Percentiles rank a stretch among this genome's conserved stretches.
Conservation (phyloP, 2,888 invertebrate genomes). For the Pseudoips prasinana region DNA sequence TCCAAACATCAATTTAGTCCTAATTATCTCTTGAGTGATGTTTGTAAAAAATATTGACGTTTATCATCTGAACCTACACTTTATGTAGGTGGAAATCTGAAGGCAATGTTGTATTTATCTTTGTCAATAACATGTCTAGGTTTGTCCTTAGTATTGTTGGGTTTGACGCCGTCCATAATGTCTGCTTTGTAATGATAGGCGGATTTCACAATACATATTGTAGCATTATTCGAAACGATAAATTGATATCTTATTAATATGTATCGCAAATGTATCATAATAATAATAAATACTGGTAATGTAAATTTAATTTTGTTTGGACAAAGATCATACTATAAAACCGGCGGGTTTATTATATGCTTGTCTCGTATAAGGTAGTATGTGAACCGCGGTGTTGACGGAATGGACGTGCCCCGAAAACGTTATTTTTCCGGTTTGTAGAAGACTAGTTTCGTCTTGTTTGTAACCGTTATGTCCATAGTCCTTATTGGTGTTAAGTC, state of each 20-base stretch:
- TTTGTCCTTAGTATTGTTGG: conserved; percentile 7
- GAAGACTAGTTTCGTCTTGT: conserved; percentile 57
- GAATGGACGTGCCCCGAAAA: conserved; percentile 65
- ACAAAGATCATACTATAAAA: conserved; percentile 15
- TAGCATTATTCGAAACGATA: no score
- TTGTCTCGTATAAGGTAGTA: conserved; percentile 56
- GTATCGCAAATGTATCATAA: no score
- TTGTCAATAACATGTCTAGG: conserved; percentile 7
- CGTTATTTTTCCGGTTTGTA: conserved; percentile 75
- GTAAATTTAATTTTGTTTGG: no score
- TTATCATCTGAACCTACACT: conserved; percentile 24
- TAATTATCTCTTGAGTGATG: conserved; percentile 34
- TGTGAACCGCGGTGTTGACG: conserved; percentile 43
- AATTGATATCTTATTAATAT: no score
- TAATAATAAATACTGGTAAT: no score
- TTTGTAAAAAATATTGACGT: conserved; percentile 26
- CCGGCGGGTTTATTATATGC: conserved; percentile 37
- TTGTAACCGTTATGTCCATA: conserved; percentile 59
- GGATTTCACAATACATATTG: conserved; percentile 3
- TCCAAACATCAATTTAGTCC: conserved; percentile 27
- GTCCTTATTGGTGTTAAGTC: conserved; percentile 32
- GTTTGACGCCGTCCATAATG: neutral
- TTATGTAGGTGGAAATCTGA: conserved; percentile 21
- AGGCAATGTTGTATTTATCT: conserved; percentile 16
- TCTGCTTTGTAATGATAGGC: no score